These are phyloP conservation scores for Hemibagrus guttatus DNA, from an alignment of 2,797 vertebrate genomes.

Conservation along the genomic window DNA sequence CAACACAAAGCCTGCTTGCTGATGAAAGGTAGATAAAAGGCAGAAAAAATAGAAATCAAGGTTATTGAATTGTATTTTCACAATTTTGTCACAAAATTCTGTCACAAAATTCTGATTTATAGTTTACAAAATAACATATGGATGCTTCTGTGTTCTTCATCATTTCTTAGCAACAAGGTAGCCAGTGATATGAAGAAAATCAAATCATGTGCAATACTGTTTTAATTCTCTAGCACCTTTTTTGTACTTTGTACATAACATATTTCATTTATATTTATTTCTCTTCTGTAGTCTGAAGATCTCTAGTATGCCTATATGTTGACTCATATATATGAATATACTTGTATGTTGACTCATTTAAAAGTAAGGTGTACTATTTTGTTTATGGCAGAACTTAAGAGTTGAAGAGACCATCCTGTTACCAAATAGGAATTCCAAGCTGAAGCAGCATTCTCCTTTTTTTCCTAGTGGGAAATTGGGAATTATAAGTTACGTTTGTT, in stretches of 20 bases:
- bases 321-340: too few relatives aligned
- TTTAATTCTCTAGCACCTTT: too few relatives aligned
- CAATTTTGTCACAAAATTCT: too few relatives aligned
- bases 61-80: neutral
- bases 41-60: neutral
- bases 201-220: too few relatives aligned
- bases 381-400: too few relatives aligned
- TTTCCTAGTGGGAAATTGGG: neutral
- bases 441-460: neutral
- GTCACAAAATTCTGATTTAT: too few relatives aligned
- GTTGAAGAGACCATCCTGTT: too few relatives aligned
- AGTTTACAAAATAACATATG: neutral
- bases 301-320: too few relatives aligned
- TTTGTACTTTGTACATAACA: too few relatives aligned
- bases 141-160: neutral
- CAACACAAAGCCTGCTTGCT: neutral
- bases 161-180: neutral
- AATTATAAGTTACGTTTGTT: neutral
- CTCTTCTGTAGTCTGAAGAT: too few relatives aligned
- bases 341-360: neutral
- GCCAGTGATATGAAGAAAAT: neutral
- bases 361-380: neutral
- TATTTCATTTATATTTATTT: too few relatives aligned
- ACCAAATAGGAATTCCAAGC: neutral
- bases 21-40: neutral